Conservation (phyloP, 2,888 invertebrate genomes). For the Mylabris sibirica region DNA sequence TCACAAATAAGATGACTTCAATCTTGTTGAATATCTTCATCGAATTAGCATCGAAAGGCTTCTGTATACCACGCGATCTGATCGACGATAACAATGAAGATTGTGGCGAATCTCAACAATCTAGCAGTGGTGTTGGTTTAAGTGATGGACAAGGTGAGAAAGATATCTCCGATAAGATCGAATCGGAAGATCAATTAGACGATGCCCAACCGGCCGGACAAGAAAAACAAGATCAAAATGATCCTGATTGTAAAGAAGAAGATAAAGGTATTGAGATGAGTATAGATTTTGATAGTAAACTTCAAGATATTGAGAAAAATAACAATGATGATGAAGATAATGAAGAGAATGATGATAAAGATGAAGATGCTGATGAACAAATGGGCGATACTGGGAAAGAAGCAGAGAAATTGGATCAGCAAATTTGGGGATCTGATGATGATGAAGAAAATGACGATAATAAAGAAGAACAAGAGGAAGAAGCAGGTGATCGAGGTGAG, state of each 20-base stretch:
- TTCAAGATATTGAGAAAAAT: constrained; percentile 61
- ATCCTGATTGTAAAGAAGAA: constrained; percentile 84
- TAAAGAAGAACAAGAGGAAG: constrained; percentile 63
- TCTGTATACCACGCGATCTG: constrained; percentile 89
- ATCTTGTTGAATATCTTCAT: constrained; percentile 85
- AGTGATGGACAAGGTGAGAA: constrained; percentile 93
- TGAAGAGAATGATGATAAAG: constrained; percentile 69
- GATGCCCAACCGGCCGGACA: constrained; percentile 85
- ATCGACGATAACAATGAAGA: constrained; percentile 68
- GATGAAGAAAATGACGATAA: constrained; percentile 67
- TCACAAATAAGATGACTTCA: constrained; percentile 83
- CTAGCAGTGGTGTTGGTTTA: constrained; percentile 82
- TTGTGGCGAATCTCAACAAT: constrained; percentile 33
- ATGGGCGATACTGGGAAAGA: constrained; percentile 94
- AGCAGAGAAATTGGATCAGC: constrained; percentile 81
- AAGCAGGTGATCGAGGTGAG: constrained; percentile 67
- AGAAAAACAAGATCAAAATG: constrained; percentile 71
- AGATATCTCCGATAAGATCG: constrained; percentile 93
- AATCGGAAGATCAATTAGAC: constrained; percentile 90
- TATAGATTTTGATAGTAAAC: constrained; percentile 91
- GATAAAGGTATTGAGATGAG: constrained; percentile 95
- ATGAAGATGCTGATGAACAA: constrained; percentile 90
- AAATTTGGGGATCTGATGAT: constrained; percentile 87
- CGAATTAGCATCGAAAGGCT: constrained; percentile 86
- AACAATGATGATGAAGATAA: constrained; percentile 68